Evolutionary conservation across 2,797 vertebrate genomes (phyloP).

Genomic region (Pangasius macronema): DNA sequence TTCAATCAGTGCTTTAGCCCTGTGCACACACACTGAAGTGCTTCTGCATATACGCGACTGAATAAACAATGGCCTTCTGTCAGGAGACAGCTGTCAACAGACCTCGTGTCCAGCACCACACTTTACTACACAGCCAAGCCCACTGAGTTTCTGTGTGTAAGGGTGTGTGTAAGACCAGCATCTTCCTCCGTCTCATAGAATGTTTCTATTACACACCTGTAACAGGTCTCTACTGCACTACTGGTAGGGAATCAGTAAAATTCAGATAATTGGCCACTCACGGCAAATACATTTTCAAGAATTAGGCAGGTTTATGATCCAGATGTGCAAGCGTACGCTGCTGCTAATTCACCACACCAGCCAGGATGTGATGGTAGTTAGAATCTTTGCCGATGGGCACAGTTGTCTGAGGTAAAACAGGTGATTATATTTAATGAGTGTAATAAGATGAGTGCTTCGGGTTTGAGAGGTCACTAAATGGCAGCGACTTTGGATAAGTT

Average conservation of each 20-base stretch:
- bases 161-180: neutral
- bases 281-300: constrained; percentile 7
- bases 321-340: neutral
- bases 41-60: constrained; percentile 53
- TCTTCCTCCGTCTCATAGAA: neutral
- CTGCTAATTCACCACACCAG: constrained; percentile 3
- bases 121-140: constrained; percentile 39
- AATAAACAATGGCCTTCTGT: constrained; percentile 54
- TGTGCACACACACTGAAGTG: constrained; percentile 53
- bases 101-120: constrained; percentile 30
- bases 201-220: neutral
- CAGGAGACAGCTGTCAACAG: constrained; percentile 52
- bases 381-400: constrained; percentile 26
- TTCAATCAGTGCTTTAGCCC: constrained; percentile 54
- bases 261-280: neutral
- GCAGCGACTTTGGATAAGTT: constrained; percentile 15
- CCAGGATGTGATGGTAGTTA: neutral
- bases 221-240: neutral
- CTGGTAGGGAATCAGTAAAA: neutral
- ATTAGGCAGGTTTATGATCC: constrained; percentile 25
- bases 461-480: constrained; percentile 38
- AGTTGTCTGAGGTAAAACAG: constrained; percentile 37
- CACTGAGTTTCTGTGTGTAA: neutral
- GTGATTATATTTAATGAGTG: constrained; percentile 41
- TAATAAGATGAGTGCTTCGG: constrained; percentile 33